phyloP scores from a whole-genome alignment of 2,797 vertebrate species.

The Pseudopleuronectes americanus region DNA sequence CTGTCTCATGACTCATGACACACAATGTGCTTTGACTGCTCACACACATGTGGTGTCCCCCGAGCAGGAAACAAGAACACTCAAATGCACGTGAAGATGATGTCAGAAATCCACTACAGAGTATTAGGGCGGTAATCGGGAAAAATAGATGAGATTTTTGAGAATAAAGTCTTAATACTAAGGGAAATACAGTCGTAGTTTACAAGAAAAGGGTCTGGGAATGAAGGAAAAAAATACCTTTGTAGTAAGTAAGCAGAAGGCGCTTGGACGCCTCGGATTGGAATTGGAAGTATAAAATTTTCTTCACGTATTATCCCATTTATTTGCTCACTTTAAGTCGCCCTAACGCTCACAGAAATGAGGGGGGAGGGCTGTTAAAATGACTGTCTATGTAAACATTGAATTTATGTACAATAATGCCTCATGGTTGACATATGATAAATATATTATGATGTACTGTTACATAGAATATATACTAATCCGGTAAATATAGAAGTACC shows the following conservation, averaged over 20 bases:
- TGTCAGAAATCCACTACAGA: background rate
- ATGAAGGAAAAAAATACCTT: no score
- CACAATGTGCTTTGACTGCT: background rate
- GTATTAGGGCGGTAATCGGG: no score
- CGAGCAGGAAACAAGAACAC: background rate
- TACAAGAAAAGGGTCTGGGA: no score
- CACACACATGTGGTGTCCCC: conserved; percentile 10
- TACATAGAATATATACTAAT: background rate
- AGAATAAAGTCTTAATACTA: no score
- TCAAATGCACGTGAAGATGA: background rate
- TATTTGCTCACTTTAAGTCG: no score
- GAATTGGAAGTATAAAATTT: no score
- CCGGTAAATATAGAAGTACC: background rate
- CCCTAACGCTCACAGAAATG: no score
- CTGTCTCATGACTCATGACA: conserved; percentile 24
- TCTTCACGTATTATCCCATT: no score
- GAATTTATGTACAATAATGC: background rate
- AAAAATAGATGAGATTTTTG: no score
- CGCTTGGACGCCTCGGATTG: no score
- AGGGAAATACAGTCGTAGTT: no score
- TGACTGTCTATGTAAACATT: conserved; percentile 3
- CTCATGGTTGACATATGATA: background rate
- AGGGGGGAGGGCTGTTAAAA: background rate
- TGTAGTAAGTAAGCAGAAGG: no score
- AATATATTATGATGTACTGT: conserved; percentile 6